Base-by-base conservation (phyloP, 2,113 vertebrate species). In the Galemys pyrenaicus region DNA sequence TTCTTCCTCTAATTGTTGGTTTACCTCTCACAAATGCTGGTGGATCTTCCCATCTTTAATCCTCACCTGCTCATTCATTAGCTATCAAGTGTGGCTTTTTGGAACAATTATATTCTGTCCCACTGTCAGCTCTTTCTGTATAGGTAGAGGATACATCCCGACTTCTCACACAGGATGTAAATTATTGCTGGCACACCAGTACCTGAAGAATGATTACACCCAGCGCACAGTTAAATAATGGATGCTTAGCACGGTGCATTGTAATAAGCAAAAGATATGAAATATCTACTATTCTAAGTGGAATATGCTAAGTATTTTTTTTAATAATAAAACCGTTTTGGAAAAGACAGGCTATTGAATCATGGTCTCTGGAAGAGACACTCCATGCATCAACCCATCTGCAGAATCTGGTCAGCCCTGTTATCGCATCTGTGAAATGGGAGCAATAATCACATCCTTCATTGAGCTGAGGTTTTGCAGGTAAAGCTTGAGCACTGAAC, bases 121-220 rank as follows among this genome's bases (percentile, higher is more conserved):
- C 9, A 17, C 91, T 80, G 70, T 92, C 87, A 89, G 77, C 80
- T 84, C 46, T 56, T 81, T 89, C 78, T 0, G 5, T 37, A 30
- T 54, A 94, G 93, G 97, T 83, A 88, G 83, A 58, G 81, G 65
- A 28, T 41, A 7, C 91, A 37, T 92, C 95, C 85, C 62, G 5
- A 60, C 68, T 96, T 88, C 89, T 87, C 58, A 75, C 37, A 24
- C 5, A 9, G 91, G 91, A 80, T 84, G 92, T 83, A 94, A 92
- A 92, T 95, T 89, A 90, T 73, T 71, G 84, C 95, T 94, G 91
- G 91, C 97, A 95, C 32, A 26, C 86, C 51, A 51, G 71, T 75
- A 96, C 86, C 94, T 87, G 91, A 95, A 97, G 93, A 97, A 71
- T 94, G 94, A 96, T 96, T 95, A 95, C 83, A 95, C 86, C 86